Evolutionary conservation across 2,888 invertebrate genomes (phyloP).

Genomic region (Oscheius sp.): DNA sequence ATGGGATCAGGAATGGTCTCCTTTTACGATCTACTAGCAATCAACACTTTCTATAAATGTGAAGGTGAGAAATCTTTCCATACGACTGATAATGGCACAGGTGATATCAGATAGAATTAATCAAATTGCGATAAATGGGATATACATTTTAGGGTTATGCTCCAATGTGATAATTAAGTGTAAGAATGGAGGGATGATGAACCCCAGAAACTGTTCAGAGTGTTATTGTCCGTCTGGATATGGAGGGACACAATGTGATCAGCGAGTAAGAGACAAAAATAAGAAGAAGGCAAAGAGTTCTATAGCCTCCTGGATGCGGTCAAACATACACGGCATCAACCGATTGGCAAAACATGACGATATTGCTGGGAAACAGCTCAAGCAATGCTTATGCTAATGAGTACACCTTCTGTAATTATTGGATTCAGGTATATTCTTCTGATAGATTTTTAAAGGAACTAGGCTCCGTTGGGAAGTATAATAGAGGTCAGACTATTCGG

Average conservation of each 20-base stretch:
- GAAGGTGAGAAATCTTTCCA: too few relatives aligned
- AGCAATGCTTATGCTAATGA: background rate
- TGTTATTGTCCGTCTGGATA: slow-evolving; percentile 65
- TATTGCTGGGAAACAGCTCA: background rate
- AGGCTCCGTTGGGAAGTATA: slow-evolving; percentile 7
- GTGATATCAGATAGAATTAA: too few relatives aligned
- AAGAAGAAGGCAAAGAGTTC: background rate
- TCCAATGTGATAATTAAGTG: slow-evolving; percentile 42
- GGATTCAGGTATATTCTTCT: slow-evolving; percentile 1
- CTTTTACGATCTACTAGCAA: slow-evolving; percentile 24
- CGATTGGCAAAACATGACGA: background rate
- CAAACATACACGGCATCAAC: background rate
- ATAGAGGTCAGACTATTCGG: background rate
- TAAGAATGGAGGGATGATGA: slow-evolving; percentile 58
- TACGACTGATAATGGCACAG: too few relatives aligned
- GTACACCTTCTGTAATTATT: slow-evolving; percentile 16
- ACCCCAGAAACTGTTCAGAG: slow-evolving; percentile 50
- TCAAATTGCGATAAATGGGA: background rate
- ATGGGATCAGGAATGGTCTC: slow-evolving; percentile 25
- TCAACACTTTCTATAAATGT: slow-evolving; percentile 27
- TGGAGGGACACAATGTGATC: slow-evolving; percentile 49
- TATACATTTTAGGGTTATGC: slow-evolving; percentile 34
- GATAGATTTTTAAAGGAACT: background rate
- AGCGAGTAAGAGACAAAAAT: slow-evolving; percentile 31
- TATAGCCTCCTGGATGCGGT: slow-evolving; percentile 16